Evolutionary conservation across 2,113 vertebrate species (phyloP).

Genomic region (Setophaga petechia): DNA sequence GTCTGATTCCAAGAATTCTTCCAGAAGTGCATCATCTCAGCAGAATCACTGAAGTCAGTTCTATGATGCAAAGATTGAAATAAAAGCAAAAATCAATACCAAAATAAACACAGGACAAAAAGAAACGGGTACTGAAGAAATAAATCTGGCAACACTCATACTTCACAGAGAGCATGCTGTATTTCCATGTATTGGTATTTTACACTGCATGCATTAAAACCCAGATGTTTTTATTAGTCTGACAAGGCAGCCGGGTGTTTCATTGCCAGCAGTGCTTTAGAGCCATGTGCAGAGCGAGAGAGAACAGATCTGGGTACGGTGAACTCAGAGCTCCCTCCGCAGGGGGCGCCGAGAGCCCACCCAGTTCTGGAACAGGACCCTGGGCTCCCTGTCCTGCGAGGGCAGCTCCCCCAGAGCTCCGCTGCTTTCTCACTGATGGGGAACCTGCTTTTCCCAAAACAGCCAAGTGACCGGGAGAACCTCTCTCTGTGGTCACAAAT

Average conservation of each 20-base stretch:
- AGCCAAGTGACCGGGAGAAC: neutral
- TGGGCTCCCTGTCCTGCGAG: too few species aligned
- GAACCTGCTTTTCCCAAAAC: neutral
- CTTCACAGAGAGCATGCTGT: neutral
- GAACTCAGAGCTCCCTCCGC: neutral
- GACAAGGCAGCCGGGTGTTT: neutral
- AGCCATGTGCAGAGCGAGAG: fast-evolving
- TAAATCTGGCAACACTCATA: neutral
- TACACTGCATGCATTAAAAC: neutral
- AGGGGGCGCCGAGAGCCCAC: neutral
- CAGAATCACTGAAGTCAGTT: neutral
- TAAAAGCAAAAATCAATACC: neutral
- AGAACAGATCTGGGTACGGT: neutral
- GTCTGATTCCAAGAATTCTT: conserved; percentile 34
- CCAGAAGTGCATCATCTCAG: conserved; percentile 1
- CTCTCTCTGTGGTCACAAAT: neutral
- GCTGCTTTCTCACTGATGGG: neutral
- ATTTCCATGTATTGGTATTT: neutral
- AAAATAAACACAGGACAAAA: neutral
- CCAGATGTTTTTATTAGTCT: neutral
- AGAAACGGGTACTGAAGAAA: neutral
- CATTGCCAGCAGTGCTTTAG: neutral
- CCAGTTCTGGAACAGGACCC: neutral
- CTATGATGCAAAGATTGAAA: neutral
- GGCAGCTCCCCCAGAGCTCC: neutral